Evolutionary conservation across 2,888 invertebrate genomes (phyloP), one percentile per base, ranked within the genome.

Genomic region (Trichopoda pennipes): DNA sequence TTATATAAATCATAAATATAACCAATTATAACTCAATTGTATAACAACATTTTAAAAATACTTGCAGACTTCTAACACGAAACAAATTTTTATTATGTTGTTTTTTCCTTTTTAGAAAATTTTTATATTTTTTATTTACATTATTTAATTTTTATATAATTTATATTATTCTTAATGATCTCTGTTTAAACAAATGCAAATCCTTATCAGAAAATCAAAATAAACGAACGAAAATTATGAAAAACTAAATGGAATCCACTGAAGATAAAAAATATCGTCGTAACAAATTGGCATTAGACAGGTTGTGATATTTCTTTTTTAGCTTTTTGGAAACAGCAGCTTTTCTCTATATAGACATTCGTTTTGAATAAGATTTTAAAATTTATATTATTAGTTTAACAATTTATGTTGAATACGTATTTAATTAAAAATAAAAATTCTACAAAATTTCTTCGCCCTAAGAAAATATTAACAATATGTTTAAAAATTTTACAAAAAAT

Each of bases 371-470:
- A 61, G 47, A 68, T 68, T 58, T 51, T 10, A 23, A 16, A 28
- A 49, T 42, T n/a, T 49, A 28, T 60, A 19, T 2, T 64, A 53
- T 49, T 66, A 53, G 32, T 8, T n/a, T n/a, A 76, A 55, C 17
- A 32, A 64, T 55, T 55, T 63, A 16, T 73, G 35, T 21, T 55
- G 28, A 28, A 38, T 79, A 66, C 10, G 53, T 79, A 73, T 73
- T 73, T 85, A 66, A 84, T 44, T 78, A 76, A 74, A 66, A 60
- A 76, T 77, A 72, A 64, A 60, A 28, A 7, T 28, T 32, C 23
- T 61, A 70, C 47, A 77, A 77, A 78, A 73, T 74, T 73, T 76
- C 56, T 79, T 56, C 72, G 82, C 60, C 61, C 51, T 74, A 79
- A 79, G 42, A 23, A 23, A n/a, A 51, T 84, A 85, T 38, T 28